A percentile compares a stretch with the other conserved stretches of the same genome.
phyloP scores from a whole-genome alignment of 23 tunicate genomes.

The Halocynthia roretzi region DNA sequence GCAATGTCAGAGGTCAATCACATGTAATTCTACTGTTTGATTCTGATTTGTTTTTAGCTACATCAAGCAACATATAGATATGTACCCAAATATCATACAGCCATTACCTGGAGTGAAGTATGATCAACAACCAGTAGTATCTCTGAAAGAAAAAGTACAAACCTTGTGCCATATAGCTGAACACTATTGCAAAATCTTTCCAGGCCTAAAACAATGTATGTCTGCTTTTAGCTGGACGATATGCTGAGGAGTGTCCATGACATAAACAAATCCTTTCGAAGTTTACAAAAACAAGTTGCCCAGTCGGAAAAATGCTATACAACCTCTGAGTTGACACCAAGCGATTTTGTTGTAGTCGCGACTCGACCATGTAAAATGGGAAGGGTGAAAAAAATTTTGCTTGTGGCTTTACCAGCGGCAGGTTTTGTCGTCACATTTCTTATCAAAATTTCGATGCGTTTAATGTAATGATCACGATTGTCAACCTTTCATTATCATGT shows the following conservation, averaged over 20 bases:
- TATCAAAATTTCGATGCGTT: no score
- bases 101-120: conserved; percentile 1
- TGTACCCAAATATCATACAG: conserved; percentile 15
- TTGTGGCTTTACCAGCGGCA: no score
- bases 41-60: conserved; percentile 6
- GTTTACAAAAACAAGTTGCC: no score
- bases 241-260: neutral
- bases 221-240: conserved; percentile 1
- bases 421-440: no score
- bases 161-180: neutral
- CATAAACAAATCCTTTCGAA: neutral
- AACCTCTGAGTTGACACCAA: no score
- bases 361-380: no score
- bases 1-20: neutral
- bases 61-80: conserved; percentile 12
- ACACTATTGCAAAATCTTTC: neutral
- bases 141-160: conserved; percentile 9
- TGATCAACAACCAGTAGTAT: conserved; percentile 10
- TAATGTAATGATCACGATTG: no score
- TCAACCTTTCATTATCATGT: no score
- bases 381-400: no score
- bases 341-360: no score
- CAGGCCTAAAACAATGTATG: neutral
- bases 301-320: no score
- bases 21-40: neutral